A percentile compares a stretch with the other conserved stretches of the same genome.
Evolutionary conservation across 2,797 vertebrate species (phyloP).

Genomic region (Parauchenoglanis punctatus): DNA sequence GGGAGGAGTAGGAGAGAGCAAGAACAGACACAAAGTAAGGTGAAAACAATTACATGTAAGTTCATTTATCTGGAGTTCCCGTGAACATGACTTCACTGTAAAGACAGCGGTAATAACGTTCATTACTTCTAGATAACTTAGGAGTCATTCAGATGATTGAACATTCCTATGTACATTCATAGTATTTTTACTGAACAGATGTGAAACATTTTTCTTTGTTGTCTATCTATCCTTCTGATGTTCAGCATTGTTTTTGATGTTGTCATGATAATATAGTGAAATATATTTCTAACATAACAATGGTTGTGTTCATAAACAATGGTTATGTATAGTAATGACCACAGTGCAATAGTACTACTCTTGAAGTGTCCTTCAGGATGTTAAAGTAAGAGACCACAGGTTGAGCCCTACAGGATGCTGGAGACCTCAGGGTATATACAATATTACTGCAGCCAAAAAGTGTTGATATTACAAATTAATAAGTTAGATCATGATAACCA

Average conservation of each 20-base stretch:
- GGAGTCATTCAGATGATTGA: not conserved
- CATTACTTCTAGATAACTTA: not conserved
- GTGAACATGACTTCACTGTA: not conserved
- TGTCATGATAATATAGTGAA: not conserved
- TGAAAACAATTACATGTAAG: not conserved
- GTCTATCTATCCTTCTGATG: not conserved
- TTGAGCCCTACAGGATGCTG: not conserved
- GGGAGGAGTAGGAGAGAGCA: conserved; percentile 52
- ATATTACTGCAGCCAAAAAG: too few species aligned
- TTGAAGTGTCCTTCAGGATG: not conserved
- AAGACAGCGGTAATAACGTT: not conserved
- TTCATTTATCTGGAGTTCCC: not conserved
- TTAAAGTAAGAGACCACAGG: not conserved
- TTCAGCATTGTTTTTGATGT: not conserved
- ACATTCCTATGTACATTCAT: not conserved
- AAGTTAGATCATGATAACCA: not conserved
- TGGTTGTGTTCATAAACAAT: not conserved
- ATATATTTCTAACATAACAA: not conserved
- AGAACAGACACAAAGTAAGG: conserved; percentile 31
- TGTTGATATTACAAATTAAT: not conserved
- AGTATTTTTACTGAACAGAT: not conserved
- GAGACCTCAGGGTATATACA: not conserved
- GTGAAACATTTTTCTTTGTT: not conserved
- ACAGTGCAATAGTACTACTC: not conserved
- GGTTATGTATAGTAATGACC: not conserved